phyloP scores from a whole-genome alignment of 1,140 invertebrate genomes.

The Samia ricini region DNA sequence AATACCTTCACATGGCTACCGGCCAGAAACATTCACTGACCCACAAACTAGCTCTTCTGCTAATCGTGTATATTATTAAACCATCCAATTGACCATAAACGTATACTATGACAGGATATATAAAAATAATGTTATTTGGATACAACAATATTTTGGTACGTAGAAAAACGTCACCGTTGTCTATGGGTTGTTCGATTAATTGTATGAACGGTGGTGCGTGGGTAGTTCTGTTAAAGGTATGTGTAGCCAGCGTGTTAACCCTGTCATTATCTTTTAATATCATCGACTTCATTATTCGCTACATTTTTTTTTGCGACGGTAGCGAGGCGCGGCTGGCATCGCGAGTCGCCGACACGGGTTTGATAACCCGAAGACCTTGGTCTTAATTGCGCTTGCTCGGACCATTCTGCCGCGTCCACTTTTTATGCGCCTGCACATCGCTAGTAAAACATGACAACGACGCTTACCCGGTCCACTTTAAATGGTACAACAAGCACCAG shows the following conservation, averaged over 20 bases:
- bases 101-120: background rate
- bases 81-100: background rate
- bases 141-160: background rate
- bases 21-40: slow-evolving; percentile 57
- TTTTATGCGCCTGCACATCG: slow-evolving; percentile 74
- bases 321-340: slow-evolving; percentile 58
- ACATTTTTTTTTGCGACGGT: slow-evolving; percentile 71
- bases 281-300: slow-evolving; percentile 73
- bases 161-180: background rate
- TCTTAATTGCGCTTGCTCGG: slow-evolving; percentile 75
- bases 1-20: slow-evolving; percentile 44
- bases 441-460: slow-evolving; percentile 70
- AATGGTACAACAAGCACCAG: slow-evolving; percentile 50
- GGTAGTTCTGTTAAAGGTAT: slow-evolving; percentile 50
- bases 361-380: slow-evolving; percentile 76
- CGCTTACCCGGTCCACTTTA: slow-evolving; percentile 53
- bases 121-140: background rate
- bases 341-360: slow-evolving; percentile 65
- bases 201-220: slow-evolving; percentile 29
- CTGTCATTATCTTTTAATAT: slow-evolving; percentile 74
- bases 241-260: slow-evolving; percentile 66
- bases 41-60: slow-evolving; percentile 35
- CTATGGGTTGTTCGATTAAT: slow-evolving; percentile 18
- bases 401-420: slow-evolving; percentile 71
- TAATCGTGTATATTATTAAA: slow-evolving; percentile 29